A percentile compares a stretch with the other conserved stretches of the same genome.
phyloP scores from a whole-genome alignment of 2,113 vertebrate species.

The Zapornia atra region DNA sequence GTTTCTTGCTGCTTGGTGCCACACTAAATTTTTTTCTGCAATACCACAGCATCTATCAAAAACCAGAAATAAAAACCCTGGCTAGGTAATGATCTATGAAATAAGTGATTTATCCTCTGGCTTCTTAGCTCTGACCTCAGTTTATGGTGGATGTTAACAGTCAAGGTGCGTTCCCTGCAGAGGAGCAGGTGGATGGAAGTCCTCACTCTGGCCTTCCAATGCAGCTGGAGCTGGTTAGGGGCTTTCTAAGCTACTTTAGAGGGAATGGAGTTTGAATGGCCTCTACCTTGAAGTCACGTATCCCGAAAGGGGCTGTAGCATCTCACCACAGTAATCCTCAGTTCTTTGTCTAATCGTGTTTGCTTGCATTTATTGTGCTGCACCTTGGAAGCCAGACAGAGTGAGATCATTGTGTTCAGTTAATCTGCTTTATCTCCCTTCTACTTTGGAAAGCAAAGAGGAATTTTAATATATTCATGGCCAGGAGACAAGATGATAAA shows the following conservation, averaged over 20 bases:
- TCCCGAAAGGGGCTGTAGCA: background rate
- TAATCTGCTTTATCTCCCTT: conserved; percentile 1
- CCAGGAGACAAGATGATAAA: background rate
- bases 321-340: background rate
- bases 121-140: background rate
- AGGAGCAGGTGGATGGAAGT: background rate
- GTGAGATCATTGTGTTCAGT: background rate
- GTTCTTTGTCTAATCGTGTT: background rate
- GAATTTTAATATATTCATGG: background rate
- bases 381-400: background rate
- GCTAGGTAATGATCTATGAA: background rate
- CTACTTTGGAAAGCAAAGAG: background rate
- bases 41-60: background rate
- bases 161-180: background rate
- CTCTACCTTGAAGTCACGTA: background rate
- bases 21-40: background rate
- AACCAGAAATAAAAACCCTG: background rate
- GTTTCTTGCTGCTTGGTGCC: background rate
- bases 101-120: background rate
- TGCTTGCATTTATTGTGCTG: background rate
- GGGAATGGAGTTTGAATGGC: background rate
- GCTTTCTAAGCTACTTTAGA: background rate
- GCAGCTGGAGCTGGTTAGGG: background rate
- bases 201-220: background rate
- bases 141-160: background rate